Evolutionary conservation across 2,113 vertebrate genomes (phyloP).

Genomic region (Notarius quadriscutis): DNA sequence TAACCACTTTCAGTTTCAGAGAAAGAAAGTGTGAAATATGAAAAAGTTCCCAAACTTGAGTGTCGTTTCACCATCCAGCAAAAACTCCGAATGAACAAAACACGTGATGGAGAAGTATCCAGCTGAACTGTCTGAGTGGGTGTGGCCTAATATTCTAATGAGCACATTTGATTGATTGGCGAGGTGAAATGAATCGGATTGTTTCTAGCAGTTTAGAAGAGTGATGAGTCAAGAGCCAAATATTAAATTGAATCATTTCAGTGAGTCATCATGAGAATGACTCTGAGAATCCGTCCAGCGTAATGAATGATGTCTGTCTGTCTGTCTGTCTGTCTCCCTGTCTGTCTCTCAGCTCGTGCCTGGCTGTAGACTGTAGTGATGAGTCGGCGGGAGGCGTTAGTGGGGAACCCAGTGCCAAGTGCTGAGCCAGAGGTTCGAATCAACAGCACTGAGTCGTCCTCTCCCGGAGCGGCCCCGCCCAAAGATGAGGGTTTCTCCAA

Average conservation of each 20-base stretch:
- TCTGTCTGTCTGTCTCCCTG: slow-evolving; percentile 8
- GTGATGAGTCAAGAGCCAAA: background rate
- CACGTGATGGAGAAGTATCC: background rate
- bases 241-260: background rate
- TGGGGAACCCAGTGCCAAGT: slow-evolving; percentile 80
- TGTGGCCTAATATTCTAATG: background rate
- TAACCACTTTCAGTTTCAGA: background rate
- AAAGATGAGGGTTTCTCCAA: slow-evolving; percentile 94
- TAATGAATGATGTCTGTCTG: background rate
- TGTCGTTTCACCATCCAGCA: background rate
- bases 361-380: slow-evolving; percentile 75
- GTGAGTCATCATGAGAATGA: background rate
- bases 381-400: slow-evolving; percentile 88
- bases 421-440: slow-evolving; percentile 68
- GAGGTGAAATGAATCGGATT: background rate
- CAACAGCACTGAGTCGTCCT: slow-evolving; percentile 83
- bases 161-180: background rate
- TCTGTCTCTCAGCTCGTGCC: slow-evolving; percentile 62
- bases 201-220: background rate
- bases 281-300: background rate
- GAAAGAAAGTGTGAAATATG: background rate
- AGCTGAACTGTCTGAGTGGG: background rate
- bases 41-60: background rate
- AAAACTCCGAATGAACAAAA: background rate
- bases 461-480: slow-evolving; percentile 71